A percentile compares a stretch with the other conserved stretches of the same genome.
These are phyloP conservation scores for Apotomis betuletana DNA, from an alignment of 2,888 invertebrate genomes.

Conservation along the genomic window DNA sequence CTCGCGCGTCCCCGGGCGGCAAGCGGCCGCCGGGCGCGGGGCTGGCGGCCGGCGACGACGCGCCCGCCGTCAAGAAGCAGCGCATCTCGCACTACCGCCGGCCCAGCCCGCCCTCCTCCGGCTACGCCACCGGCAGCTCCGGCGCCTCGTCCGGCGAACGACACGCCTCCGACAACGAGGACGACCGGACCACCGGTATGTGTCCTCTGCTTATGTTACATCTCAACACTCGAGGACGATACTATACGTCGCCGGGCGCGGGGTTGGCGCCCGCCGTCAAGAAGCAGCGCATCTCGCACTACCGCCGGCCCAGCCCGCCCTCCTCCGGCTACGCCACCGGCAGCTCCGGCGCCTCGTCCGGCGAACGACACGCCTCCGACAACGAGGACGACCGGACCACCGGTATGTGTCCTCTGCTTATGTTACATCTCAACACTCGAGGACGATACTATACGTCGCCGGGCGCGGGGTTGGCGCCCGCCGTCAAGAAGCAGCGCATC, in stretches of 20 bases:
- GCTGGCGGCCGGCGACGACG: slow-evolving; percentile 80
- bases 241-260: slow-evolving; percentile 65
- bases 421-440: slow-evolving; percentile 72
- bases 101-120: slow-evolving; percentile 77
- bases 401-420: slow-evolving; percentile 46
- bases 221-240: too few relatives aligned
- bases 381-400: slow-evolving; percentile 78
- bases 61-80: slow-evolving; percentile 87
- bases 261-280: slow-evolving; percentile 83
- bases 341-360: slow-evolving; percentile 77
- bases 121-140: slow-evolving; percentile 66
- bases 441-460: too few relatives aligned
- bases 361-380: slow-evolving; percentile 79
- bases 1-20: slow-evolving; percentile 83
- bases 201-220: neutral
- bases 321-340: slow-evolving; percentile 69
- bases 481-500: too few relatives aligned
- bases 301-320: slow-evolving; percentile 84
- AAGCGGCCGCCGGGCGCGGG: slow-evolving; percentile 83
- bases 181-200: slow-evolving; percentile 69
- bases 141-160: slow-evolving; percentile 80
- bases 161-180: slow-evolving; percentile 81
- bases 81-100: slow-evolving; percentile 92
- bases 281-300: slow-evolving; percentile 93
- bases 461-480: slow-evolving; percentile 77